Evolutionary conservation across 2,113 vertebrate species (phyloP).

Genomic region (Pholis gunnellus): DNA sequence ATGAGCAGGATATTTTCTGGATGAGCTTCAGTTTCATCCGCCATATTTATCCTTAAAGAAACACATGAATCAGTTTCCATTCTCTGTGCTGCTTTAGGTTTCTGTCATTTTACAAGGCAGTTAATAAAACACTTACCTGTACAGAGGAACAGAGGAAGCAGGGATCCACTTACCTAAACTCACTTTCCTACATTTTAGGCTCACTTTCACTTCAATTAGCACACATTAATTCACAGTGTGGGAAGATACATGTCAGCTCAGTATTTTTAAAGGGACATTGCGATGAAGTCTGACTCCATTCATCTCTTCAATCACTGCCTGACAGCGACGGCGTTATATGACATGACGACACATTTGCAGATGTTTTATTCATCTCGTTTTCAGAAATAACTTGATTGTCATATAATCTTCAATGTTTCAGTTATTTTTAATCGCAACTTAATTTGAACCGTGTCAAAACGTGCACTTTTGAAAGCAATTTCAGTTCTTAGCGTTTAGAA

Average conservation of each 20-base stretch:
- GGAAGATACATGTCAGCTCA: not conserved
- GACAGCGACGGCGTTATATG: not conserved
- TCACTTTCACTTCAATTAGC: not conserved
- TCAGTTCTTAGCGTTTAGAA: not conserved
- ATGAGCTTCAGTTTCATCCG: slow-evolving; percentile 1
- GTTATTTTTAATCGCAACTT: not conserved
- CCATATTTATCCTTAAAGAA: slow-evolving; percentile 11
- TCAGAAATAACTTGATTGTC: not conserved
- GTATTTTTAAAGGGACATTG: not conserved
- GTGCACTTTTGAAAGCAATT: not conserved
- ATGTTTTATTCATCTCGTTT: not conserved
- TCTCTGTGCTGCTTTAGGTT: not conserved
- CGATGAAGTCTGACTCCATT: not conserved
- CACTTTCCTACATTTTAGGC: not conserved
- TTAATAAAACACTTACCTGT: not conserved
- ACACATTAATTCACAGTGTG: not conserved
- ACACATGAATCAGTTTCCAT: not conserved
- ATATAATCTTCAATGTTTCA: not conserved
- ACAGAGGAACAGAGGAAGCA: not conserved
- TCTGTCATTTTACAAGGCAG: not conserved
- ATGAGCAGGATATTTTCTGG: not conserved
- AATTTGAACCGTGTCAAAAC: not conserved
- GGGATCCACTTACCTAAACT: not conserved
- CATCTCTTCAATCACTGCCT: not conserved
- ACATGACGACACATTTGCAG: not conserved